Evolutionary conservation across 2,888 invertebrate genomes (phyloP).

Genomic region (Coelopa pilipes): DNA sequence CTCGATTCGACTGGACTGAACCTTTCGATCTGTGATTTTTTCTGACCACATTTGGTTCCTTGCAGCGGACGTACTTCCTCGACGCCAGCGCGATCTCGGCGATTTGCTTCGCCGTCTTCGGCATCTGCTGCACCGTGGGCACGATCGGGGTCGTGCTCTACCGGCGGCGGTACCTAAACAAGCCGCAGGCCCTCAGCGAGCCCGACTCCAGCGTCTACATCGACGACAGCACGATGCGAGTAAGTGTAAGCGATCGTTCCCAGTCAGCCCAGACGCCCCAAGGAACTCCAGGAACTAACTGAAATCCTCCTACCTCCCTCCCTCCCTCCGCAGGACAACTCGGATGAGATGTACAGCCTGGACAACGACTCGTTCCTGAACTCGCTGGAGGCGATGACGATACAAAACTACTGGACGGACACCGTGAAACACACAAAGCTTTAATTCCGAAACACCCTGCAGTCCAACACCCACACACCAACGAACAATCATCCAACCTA

Average conservation of each 20-base stretch:
- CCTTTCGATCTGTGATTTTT: too few relatives aligned
- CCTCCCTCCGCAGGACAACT: constrained; percentile 77
- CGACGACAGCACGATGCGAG: constrained; percentile 86
- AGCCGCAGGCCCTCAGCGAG: constrained; percentile 86
- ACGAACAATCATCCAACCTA: constrained; percentile 30
- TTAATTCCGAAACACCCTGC: constrained; percentile 57
- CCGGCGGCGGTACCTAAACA: constrained; percentile 78
- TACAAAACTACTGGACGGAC: constrained; percentile 94
- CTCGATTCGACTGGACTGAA: too few relatives aligned
- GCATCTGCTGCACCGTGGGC: constrained; percentile 73
- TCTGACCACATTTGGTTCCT: background rate
- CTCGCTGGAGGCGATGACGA: constrained; percentile 92
- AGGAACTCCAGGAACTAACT: background rate
- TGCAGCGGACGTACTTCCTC: constrained; percentile 57
- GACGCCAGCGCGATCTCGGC: constrained; percentile 76
- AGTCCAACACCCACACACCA: background rate
- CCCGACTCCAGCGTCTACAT: constrained; percentile 88
- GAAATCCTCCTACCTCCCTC: too few relatives aligned
- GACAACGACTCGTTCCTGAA: constrained; percentile 95
- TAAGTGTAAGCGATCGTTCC: constrained; percentile 69
- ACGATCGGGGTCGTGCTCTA: constrained; percentile 77
- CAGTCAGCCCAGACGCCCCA: constrained; percentile 6
- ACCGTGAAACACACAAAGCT: constrained; percentile 90
- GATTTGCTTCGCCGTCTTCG: constrained; percentile 76
- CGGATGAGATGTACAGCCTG: constrained; percentile 93